Evolutionary conservation across 2,113 vertebrate genomes (phyloP), one percentile per base, ranked within the genome.

Genomic region (Petrocephalus microphthalmus): DNA sequence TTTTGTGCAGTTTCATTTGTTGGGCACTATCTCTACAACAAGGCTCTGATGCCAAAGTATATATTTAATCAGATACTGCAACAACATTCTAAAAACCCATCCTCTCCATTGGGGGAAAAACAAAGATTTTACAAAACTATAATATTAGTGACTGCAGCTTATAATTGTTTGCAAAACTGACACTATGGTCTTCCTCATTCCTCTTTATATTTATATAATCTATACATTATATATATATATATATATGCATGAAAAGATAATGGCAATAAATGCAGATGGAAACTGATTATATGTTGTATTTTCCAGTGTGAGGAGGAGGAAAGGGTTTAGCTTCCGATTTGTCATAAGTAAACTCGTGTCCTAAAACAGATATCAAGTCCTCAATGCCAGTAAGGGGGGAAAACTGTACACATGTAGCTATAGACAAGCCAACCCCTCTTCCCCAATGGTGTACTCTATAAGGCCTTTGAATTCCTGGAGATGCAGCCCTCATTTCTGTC

Each of bases 401-500:
- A 93, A 94, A 92, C 89, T 94, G 95, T 91, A 93, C 45, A 93
- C 91, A 94, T 92, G 91, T 94, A 93, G 91, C 93, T 93, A 92
- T 93, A 95, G 93, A 93, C 93, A 92, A 93, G 93, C 92, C 90
- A 89, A 89, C 88, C 90, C 37, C 74, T n/a, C 45, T 20, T 56
- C 92, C 90, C 83, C 67, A 90, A 91, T 92, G 47, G 78, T 91
- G 92, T 92, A 93, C 94, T 92, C 88, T 92, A 92, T 88, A 92
- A 90, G 89, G 90, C 94, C 91, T 92, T 94, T 92, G 91, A 94
- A 94, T 90, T 92, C 92, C 92, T 85, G 60, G 91, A 93, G 92
- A 93, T 92, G 93, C 93, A 95, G 94, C 94, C 92, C 93, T 93
- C 93, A 92, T 91, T 93, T 92, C 92, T 94, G 93, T 95, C 92